Evolutionary conservation across 2,797 vertebrate species (phyloP).

Genomic region (Pangasius larnaudii): DNA sequence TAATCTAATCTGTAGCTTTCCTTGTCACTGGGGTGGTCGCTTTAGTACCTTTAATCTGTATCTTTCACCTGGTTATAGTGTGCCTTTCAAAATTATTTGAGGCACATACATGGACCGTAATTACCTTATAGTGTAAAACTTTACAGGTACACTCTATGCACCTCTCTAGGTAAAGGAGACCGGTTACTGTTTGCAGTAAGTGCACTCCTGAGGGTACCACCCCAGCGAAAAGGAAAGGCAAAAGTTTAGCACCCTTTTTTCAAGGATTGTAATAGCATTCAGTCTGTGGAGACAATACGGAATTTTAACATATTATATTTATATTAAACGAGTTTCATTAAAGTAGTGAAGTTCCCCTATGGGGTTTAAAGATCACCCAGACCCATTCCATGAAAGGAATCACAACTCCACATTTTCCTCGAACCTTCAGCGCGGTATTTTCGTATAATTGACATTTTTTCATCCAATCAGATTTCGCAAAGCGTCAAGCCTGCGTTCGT

Average conservation of each 20-base stretch:
- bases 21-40: background rate
- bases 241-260: background rate
- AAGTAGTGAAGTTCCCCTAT: background rate
- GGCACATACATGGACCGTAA: background rate
- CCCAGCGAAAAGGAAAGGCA: background rate
- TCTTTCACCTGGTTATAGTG: background rate
- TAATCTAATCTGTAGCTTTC: background rate
- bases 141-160: background rate
- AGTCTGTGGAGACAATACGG: background rate
- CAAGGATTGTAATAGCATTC: background rate
- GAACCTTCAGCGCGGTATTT: constrained; percentile 12
- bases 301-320: background rate
- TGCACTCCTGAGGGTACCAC: background rate
- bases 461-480: constrained; percentile 67
- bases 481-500: constrained; percentile 74
- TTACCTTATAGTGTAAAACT: background rate
- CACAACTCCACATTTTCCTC: constrained; percentile 58
- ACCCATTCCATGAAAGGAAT: background rate
- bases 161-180: background rate
- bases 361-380: background rate
- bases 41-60: background rate
- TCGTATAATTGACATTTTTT: constrained; percentile 60
- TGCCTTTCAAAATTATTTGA: background rate
- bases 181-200: background rate
- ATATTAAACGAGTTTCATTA: background rate